Conservation (phyloP, 1,140 invertebrate species). For the Heliconius congener region DNA sequence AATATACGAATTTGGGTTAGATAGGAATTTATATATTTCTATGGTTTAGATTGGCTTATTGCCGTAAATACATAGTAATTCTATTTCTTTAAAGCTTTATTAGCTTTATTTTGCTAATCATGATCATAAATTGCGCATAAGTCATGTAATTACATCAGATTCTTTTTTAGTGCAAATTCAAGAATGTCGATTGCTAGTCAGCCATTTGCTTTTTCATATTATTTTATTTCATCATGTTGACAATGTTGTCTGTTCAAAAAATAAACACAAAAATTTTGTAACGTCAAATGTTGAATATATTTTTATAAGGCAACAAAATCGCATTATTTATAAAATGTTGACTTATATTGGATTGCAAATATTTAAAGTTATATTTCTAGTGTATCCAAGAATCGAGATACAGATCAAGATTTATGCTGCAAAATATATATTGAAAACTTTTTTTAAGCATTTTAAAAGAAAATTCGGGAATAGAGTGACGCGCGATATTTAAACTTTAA, state of each 20-base stretch:
- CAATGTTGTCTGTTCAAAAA: constrained; percentile 31
- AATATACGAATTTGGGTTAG: constrained; percentile 63
- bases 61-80: constrained; percentile 47
- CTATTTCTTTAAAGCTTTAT: constrained; percentile 60
- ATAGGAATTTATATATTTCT: constrained; percentile 59
- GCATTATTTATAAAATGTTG: not conserved
- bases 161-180: constrained; percentile 62
- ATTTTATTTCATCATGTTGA: constrained; percentile 46
- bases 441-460: too few species aligned
- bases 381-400: too few species aligned
- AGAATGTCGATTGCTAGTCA: constrained; percentile 73
- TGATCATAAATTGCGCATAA: constrained; percentile 76
- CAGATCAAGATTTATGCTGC: too few species aligned
- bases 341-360: not conserved
- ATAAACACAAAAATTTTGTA: not conserved
- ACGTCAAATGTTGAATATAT: not conserved
- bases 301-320: not conserved
- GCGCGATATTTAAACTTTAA: not conserved
- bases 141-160: constrained; percentile 79
- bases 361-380: not conserved
- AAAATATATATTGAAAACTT: too few species aligned
- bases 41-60: constrained; percentile 53
- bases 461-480: too few species aligned
- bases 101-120: constrained; percentile 77
- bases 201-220: constrained; percentile 79